phyloP scores from a whole-genome alignment of 2,797 vertebrate genomes.

The Phalloptychus januarius region DNA sequence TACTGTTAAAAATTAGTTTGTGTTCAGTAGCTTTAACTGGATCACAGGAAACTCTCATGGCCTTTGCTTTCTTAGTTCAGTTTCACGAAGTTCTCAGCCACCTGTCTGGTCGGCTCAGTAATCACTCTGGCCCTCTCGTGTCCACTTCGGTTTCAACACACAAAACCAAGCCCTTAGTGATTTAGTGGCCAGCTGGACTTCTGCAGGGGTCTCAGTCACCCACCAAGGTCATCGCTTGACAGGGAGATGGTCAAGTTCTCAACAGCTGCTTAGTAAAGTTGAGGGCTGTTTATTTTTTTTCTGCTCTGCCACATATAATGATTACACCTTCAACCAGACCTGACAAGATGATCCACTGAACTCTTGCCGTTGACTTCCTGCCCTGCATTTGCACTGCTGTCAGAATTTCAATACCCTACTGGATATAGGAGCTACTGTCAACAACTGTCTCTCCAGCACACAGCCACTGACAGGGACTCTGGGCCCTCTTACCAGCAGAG shows the following conservation, averaged over 20 bases:
- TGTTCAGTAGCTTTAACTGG: neutral
- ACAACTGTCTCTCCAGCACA: neutral
- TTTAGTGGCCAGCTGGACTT: neutral
- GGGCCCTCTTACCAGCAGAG: neutral
- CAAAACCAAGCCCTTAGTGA: neutral
- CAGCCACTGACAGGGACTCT: neutral
- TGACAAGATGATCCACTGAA: neutral
- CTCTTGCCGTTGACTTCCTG: neutral
- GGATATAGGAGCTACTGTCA: conserved; percentile 1
- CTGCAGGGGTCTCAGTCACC: neutral
- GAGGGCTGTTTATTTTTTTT: neutral
- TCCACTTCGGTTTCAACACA: neutral
- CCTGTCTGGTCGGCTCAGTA: neutral
- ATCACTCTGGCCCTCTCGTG: neutral
- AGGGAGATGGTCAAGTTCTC: neutral
- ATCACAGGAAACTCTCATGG: neutral
- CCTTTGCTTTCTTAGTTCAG: neutral
- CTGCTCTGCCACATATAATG: neutral
- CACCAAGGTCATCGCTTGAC: neutral
- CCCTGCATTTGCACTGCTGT: conserved; percentile 5
- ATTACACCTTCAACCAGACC: neutral
- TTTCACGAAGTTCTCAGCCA: neutral
- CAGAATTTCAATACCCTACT: neutral
- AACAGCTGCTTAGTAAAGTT: neutral
- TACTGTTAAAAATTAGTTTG: neutral